Base-by-base conservation (phyloP, 2,888 invertebrate species). In the Sipha maydis region DNA sequence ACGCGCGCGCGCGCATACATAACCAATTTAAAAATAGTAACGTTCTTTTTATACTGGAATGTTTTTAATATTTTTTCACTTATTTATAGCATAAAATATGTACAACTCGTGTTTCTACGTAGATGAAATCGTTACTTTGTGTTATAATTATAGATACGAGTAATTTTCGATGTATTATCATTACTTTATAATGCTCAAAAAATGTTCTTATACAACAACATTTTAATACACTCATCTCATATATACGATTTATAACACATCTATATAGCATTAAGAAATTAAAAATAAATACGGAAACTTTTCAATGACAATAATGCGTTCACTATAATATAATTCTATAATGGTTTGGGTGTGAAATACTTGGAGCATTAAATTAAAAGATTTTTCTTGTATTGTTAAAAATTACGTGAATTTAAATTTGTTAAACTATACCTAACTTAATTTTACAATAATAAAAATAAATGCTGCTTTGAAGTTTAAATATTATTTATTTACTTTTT, bases 271-370 rank as follows among this genome's bases (percentile, higher is more conserved):
- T 83, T 75, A 83, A 75, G 73, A 83, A 75, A 83, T 83, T 83
- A 83, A 83, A 75, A 83, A 83, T 38, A 56, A 83, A 56, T 78
- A 78, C 56, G 31, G 31, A 83, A 54, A 73, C 34, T 83, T 56
- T 73, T 34, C 73, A 83, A 73, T 73, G 54, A 48, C 83, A 54
- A 73, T 73, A 83, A 83, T 56, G 73, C 73, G 54, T 73, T 54
- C 73, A 56, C 54, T n/a, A 54, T 83, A 31, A 48, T 31, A 48
- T 83, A 56, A 83, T 54, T 54, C 78, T 11, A 21, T 69, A 56
- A 67, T 38, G 73, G 75, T 83, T 34, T 38, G 83, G 83, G n/a
- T 56, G 73, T n/a, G n/a, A 83, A 83, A 83, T 75, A 83, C 56
- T 75, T 21, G 56, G 73, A 83, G 28, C 73, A 56, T 83, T 75